Evolutionary conservation across 2,888 invertebrate genomes (phyloP).

Genomic region (Vanessa cardui): DNA sequence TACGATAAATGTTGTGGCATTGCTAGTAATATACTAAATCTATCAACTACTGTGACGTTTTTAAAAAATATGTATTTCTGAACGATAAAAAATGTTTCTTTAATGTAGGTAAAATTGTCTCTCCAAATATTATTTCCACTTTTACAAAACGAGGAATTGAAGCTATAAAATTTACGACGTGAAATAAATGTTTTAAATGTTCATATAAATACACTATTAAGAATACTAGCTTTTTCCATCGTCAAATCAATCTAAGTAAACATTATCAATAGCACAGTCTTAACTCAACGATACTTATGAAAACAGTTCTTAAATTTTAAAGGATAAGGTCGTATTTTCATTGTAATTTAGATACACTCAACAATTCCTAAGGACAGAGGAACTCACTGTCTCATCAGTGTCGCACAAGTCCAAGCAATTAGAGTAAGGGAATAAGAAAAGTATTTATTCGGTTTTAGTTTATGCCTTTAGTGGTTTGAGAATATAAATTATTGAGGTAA

Average conservation of each 20-base stretch:
- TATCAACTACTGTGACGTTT: neutral
- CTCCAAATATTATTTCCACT: no score
- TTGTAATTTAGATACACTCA: conserved; percentile 10
- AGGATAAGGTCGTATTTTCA: conserved; percentile 16
- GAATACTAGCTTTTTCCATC: conserved; percentile 1
- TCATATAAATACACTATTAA: conserved; percentile 1
- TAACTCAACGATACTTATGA: neutral
- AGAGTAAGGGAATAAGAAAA: conserved; percentile 58
- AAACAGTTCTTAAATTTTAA: neutral
- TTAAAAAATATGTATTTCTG: neutral
- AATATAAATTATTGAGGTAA: neutral
- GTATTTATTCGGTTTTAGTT: conserved; percentile 13
- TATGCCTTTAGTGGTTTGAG: neutral
- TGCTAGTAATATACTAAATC: neutral
- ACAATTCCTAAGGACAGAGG: conserved; percentile 27
- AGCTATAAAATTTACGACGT: neutral
- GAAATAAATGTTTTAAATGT: neutral
- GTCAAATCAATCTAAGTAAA: conserved; percentile 20
- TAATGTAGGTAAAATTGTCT: neutral
- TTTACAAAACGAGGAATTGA: no score
- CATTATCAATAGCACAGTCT: conserved; percentile 12
- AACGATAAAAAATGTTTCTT: neutral
- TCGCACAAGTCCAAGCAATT: conserved; percentile 61
- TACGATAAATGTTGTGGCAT: neutral
- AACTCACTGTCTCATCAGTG: conserved; percentile 60